Evolutionary conservation across 30 jellyfish, hydroid and myxozoan genomes (phyloP), one percentile per base, ranked within the genome.

Genomic region (Cassiopea xamachana): DNA sequence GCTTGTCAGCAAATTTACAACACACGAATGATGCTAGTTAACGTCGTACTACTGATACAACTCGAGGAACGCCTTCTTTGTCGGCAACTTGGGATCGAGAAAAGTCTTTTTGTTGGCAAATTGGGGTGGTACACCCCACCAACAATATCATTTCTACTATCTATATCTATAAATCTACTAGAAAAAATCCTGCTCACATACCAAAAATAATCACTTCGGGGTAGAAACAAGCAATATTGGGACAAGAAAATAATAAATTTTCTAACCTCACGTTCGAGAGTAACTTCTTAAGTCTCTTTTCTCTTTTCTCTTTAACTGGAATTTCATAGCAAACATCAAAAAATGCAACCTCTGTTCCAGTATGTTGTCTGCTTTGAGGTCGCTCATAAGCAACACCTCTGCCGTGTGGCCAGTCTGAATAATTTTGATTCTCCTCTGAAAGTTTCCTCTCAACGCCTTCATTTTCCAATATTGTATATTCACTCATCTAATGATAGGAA

Each of bases 321-420:
- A 95, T 87, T 43, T 76, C 76, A 87, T 91, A 91, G 70, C 91
- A 71, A 46, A 95, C 84, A 39, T 91, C 83, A 67, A 85, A 51
- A 81, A 89, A 95, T 0, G 93, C 87, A 14, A 95, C 60, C 61
- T 95, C 99, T 1, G 96, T 82, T 50, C 95, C 96, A 75, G 75
- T 77, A 45, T 69, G 87, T 14, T 82, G 93, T 44, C 97, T 61
- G 79, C 94, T 93, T 70, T 80, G 85, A 1, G 92, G 93, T 17
- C 96, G 88, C 12, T 71, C 73, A 2, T 73, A 12, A 48, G 6
- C 50, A 4, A 8, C 27, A 18, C 85, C 92, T n/a, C 50, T 43
- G 16, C 44, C 64, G 47, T 83, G 67, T 2, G 68, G 48, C 79
- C 67, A 45, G 80, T 39, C 47, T 61, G 87, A 2, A 39, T 71